Base-by-base conservation (phyloP, 1,140 invertebrate genomes). In the Chrysomallon squamiferum region DNA sequence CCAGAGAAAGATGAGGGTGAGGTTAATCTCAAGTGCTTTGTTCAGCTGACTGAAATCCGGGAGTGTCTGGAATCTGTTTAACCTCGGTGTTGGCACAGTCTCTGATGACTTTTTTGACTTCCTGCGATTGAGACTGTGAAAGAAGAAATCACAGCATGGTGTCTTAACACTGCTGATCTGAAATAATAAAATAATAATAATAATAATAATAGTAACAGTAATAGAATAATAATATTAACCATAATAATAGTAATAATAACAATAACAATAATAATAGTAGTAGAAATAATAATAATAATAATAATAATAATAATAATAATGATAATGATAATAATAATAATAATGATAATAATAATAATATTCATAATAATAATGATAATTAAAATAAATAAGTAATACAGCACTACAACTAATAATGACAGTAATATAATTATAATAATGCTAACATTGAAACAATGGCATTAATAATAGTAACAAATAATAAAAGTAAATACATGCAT, bases 61-160 rank as follows among this genome's bases (percentile, higher is more conserved):
- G 29, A 22, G 35, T 18, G 25, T 25, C 20, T 30, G 38, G 18
- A 30, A 7, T 1, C 2, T 9, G 18, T 22, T 52, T 29, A 22
- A 3, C 27, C 3, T 11, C 18, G 35, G 22, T 0, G 13, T 27
- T 52, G 38, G 27, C 13, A 15, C 18, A 38, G 3, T 38, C 15
- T n/a, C 20, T 3, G 5, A n/a, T 32, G 13, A 11, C 3, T 35
- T 18, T 35, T 38, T 29, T 13, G 7, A 47, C 15, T 71, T 60
- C 6, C 20, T 27, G 45, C 43, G 13, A 29, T 67, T 65, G 54
- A 60, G 65, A 49, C 78, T 78, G 25, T 78, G 70, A 57, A 71
- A 68, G 62, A 75, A 83, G 70, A 85, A 85, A 59, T 84, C 81
- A 59, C 68, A 68, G 72, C 84, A 85, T 6, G 82, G 82, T 22